Evolutionary conservation across 2,888 invertebrate genomes (phyloP).

Genomic region (Aphodius granarius): DNA sequence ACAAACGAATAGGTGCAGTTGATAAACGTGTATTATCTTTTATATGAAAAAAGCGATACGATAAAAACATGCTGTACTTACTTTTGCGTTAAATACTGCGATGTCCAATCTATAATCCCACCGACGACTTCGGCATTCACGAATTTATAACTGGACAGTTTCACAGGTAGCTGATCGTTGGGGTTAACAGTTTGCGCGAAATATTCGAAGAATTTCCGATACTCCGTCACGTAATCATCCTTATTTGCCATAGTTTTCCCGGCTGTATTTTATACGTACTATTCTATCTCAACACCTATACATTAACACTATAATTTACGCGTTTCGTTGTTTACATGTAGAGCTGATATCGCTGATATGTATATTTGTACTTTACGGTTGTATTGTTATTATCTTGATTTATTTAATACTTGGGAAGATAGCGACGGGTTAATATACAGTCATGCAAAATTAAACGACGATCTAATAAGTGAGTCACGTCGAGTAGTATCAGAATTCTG

Average conservation of each 20-base stretch:
- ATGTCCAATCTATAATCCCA: slow-evolving; percentile 74
- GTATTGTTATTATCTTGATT: slow-evolving; percentile 31
- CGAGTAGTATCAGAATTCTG: slow-evolving; percentile 2
- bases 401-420: slow-evolving; percentile 26
- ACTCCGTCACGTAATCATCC: slow-evolving; percentile 70
- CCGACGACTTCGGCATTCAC: slow-evolving; percentile 71
- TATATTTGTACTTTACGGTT: slow-evolving; percentile 42
- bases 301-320: slow-evolving; percentile 35
- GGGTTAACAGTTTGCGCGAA: slow-evolving; percentile 70
- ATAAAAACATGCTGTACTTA: slow-evolving; percentile 55
- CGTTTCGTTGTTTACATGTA: slow-evolving; percentile 43
- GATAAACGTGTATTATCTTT: no score
- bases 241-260: slow-evolving; percentile 55
- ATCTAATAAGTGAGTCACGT: slow-evolving; percentile 27
- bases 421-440: slow-evolving; percentile 22
- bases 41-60: background rate
- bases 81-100: slow-evolving; percentile 77
- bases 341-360: slow-evolving; percentile 44
- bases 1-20: background rate
- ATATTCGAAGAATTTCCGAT: slow-evolving; percentile 72
- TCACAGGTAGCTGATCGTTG: slow-evolving; percentile 74
- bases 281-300: slow-evolving; percentile 32
- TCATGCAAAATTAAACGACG: slow-evolving; percentile 28
- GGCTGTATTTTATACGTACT: background rate
- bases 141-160: slow-evolving; percentile 69